Conservation (phyloP, 2,888 invertebrate genomes). For the Clistopyga incitator region DNA sequence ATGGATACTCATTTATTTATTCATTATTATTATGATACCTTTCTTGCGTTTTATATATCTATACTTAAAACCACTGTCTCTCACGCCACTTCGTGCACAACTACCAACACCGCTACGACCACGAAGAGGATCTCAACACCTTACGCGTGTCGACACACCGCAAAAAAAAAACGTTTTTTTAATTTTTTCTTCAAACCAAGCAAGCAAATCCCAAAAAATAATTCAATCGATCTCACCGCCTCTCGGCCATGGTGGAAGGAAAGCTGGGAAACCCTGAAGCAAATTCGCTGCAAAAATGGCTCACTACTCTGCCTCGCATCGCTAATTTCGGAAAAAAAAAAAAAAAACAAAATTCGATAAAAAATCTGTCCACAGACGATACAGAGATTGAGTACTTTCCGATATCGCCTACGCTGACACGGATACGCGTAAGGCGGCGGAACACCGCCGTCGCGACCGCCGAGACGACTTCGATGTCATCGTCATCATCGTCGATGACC, state of each 20-base stretch:
- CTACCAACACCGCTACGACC: constrained; percentile 71
- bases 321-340: constrained; percentile 34
- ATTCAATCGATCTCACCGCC: constrained; percentile 59
- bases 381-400: constrained; percentile 93
- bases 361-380: constrained; percentile 88
- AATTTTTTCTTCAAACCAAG: constrained; percentile 47
- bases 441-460: constrained; percentile 81
- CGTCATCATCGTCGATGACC: constrained; percentile 84
- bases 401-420: constrained; percentile 92
- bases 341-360: constrained; percentile 65
- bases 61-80: constrained; percentile 64
- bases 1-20: constrained; percentile 60
- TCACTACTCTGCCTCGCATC: constrained; percentile 34
- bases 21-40: constrained; percentile 49
- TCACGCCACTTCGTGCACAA: constrained; percentile 72
- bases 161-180: constrained; percentile 55
- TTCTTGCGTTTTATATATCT: constrained; percentile 52
- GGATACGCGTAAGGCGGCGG: constrained; percentile 92
- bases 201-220: constrained; percentile 44
- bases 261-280: constrained; percentile 63
- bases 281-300: constrained; percentile 63
- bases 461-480: constrained; percentile 74
- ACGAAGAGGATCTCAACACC: constrained; percentile 71
- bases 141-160: constrained; percentile 70
- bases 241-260: constrained; percentile 78